Base-by-base conservation (phyloP, 2,888 invertebrate genomes). In the Xylocampa areola region DNA sequence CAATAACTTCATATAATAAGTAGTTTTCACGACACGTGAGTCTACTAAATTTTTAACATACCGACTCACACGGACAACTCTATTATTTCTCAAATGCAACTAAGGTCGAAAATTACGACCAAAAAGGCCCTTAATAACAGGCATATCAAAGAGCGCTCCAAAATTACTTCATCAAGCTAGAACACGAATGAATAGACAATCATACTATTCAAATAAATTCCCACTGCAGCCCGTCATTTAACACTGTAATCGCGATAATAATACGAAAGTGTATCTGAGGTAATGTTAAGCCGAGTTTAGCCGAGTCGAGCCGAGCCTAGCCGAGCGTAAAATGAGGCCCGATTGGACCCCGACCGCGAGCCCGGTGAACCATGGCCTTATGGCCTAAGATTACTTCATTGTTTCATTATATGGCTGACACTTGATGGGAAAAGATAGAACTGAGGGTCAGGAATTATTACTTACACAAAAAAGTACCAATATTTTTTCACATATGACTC, bases 181-280 rank as follows among this genome's bases (percentile, higher is more conserved):
- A 13, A 8, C 33, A 48, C 41, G 36, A 59, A 40, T 37, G 51
- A 63, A 53, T 39, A 69, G 32, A 58, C 54, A 73, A 68, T 63
- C 40, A 43, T 52, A 44, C 52, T 45, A 53, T 58, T 48, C 36
- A 55, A 54, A 70, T 47, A 69, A 64, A 68, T 74, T 72, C 61
- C 50, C 66, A 66, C 52, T 59, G 69, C 47, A 66, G 70, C 50
- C 57, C 71, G 55, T 73, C 61, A 82, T 79, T 81, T 80, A 73
- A 77, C 73, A 78, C 69, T 47, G 60, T 72, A 80, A 77, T 76
- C 68, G 70, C 63, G 69, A 80, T 79, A 78, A 78, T 73, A 78
- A 81, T 80, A 83, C 71, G 80, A 86, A 86, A 85, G 81, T 81
- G 70, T 77, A 80, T 81, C 74, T 66, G 53, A 68, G 63, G 52